phyloP scores from a whole-genome alignment of 2,888 invertebrate species.

The Amblyjoppa proteus region DNA sequence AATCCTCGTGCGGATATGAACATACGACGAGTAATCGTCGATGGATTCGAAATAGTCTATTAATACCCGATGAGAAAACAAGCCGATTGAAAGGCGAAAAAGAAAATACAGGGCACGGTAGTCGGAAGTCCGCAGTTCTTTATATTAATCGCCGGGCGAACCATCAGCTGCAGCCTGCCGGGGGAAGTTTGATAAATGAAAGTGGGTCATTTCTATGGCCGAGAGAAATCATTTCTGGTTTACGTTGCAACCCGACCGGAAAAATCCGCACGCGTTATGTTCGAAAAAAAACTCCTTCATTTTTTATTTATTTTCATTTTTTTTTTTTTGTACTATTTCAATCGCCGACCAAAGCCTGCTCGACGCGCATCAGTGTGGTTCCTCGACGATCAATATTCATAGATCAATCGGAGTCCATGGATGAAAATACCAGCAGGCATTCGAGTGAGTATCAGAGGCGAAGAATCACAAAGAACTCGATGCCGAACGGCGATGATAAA shows the following conservation, averaged over 20 bases:
- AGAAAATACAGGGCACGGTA: neutral
- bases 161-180: constrained; percentile 35
- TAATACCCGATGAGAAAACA: constrained; percentile 11
- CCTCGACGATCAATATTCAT: constrained; percentile 43
- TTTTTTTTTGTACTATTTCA: constrained; percentile 9
- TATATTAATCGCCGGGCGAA: constrained; percentile 35
- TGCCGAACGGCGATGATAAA: constrained; percentile 35
- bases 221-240: constrained; percentile 37
- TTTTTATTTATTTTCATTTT: neutral
- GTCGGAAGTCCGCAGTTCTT: constrained; percentile 28
- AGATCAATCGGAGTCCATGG: constrained; percentile 32
- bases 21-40: neutral
- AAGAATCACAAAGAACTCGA: constrained; percentile 10
- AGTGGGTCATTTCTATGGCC: constrained; percentile 56
- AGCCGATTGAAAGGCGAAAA: neutral
- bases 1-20: constrained; percentile 3
- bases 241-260: constrained; percentile 26
- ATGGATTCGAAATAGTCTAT: constrained; percentile 21
- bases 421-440: neutral
- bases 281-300: constrained; percentile 28
- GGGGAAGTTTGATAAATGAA: constrained; percentile 62
- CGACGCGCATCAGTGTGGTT: constrained; percentile 12
- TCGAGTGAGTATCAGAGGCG: constrained; percentile 13
- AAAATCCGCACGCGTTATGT: constrained; percentile 29
- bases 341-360: constrained; percentile 12